Conservation (phyloP, 2,797 vertebrate species). For the Sus cebifrons region DNA sequence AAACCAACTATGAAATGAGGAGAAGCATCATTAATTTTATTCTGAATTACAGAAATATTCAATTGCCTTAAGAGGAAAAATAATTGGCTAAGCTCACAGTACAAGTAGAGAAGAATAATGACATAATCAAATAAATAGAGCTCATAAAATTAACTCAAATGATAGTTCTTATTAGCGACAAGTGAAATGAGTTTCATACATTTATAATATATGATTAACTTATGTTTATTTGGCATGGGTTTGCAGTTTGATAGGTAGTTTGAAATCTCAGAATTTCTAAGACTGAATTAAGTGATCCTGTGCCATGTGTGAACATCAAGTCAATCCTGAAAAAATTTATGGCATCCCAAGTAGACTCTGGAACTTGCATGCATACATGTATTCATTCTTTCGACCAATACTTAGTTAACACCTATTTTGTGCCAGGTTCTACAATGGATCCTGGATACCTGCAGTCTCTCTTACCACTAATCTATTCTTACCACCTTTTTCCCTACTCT, state of each 20-base stretch:
- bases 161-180: not conserved
- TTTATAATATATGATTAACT: constrained; percentile 48
- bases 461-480: not conserved
- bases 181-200: constrained; percentile 29
- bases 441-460: not conserved
- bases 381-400: not conserved
- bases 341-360: not conserved
- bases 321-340: not conserved
- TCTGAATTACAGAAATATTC: constrained; percentile 63
- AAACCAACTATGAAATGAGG: constrained; percentile 15
- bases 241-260: not conserved
- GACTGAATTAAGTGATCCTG: not conserved
- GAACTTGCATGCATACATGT: not conserved
- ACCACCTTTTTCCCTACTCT: rapidly evolving
- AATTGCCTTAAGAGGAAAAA: constrained; percentile 55
- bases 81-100: constrained; percentile 27
- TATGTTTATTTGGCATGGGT: not conserved
- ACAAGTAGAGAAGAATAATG: constrained; percentile 52
- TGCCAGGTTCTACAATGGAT: not conserved
- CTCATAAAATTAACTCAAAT: constrained; percentile 62
- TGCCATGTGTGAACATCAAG: not conserved
- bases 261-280: constrained; percentile 33
- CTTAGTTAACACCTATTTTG: not conserved
- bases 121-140: constrained; percentile 22
- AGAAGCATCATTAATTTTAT: constrained; percentile 49